Conservation (phyloP, 2,797 vertebrate species). For the Cynopterus sphinx region DNA sequence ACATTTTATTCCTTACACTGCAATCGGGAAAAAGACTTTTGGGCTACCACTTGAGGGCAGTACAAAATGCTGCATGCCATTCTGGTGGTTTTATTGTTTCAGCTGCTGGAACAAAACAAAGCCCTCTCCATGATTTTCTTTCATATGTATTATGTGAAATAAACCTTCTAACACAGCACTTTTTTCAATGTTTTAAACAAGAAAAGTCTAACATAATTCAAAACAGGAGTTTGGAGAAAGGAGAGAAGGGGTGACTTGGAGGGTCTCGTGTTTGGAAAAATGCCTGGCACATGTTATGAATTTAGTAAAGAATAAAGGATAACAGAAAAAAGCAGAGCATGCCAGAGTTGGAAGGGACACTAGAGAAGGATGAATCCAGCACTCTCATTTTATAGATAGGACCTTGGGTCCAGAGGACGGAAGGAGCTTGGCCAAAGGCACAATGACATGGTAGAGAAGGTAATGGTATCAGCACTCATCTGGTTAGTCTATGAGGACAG, state of each 20-base stretch:
- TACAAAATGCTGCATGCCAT: neutral
- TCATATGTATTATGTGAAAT: neutral
- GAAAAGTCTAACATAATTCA: neutral
- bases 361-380: neutral
- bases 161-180: neutral
- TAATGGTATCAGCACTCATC: neutral
- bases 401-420: neutral
- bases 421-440: neutral
- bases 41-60: constrained; percentile 74
- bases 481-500: constrained; percentile 6
- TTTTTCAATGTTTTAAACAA: neutral
- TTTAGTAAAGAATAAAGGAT: constrained; percentile 5
- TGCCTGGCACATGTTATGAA: neutral
- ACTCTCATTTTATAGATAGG: neutral
- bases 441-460: neutral
- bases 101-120: constrained; percentile 50
- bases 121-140: constrained; percentile 24
- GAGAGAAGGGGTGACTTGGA: neutral
- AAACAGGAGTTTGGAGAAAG: neutral
- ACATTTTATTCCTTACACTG: constrained; percentile 3
- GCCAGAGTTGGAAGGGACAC: neutral
- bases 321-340: neutral
- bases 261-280: neutral
- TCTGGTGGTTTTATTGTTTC: constrained; percentile 39
- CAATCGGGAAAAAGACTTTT: constrained; percentile 5